A percentile compares a stretch with the other conserved stretches of the same genome.
Conservation (phyloP, 2,888 invertebrate genomes). For the Sisyra nigra region DNA sequence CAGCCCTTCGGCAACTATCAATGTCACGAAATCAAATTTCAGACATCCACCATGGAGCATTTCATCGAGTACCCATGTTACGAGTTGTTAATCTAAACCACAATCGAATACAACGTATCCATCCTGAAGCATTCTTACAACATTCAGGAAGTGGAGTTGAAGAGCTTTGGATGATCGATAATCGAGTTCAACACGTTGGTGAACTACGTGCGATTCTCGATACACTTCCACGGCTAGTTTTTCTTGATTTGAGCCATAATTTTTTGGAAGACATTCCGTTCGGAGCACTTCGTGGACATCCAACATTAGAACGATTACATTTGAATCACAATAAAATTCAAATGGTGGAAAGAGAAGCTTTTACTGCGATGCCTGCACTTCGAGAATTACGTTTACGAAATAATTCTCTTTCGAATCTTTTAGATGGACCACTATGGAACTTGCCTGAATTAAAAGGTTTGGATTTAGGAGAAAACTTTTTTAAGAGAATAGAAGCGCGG, state of each 20-base stretch:
- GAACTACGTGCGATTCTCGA: conserved; percentile 61
- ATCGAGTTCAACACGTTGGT: conserved; percentile 57
- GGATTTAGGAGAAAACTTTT: conserved; percentile 62
- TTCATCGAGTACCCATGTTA: conserved; percentile 59
- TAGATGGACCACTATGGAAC: conserved; percentile 69
- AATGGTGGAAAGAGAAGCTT: conserved; percentile 60
- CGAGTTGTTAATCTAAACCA: conserved; percentile 59
- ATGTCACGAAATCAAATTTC: conserved; percentile 57
- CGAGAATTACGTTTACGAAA: conserved; percentile 67
- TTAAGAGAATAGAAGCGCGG: conserved; percentile 51
- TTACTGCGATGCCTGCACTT: conserved; percentile 69
- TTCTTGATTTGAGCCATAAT: conserved; percentile 67
- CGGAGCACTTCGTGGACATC: conserved; percentile 63
- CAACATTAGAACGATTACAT: conserved; percentile 63
- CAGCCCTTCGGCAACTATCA: conserved; percentile 47
- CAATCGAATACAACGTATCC: conserved; percentile 59
- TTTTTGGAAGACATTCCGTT: conserved; percentile 59
- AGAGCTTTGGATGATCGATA: conserved; percentile 58
- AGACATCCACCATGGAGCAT: conserved; percentile 63
- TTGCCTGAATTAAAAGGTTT: conserved; percentile 69
- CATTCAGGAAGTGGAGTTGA: conserved; percentile 59
- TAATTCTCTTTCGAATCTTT: conserved; percentile 60
- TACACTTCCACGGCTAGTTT: conserved; percentile 57
- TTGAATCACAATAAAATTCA: conserved; percentile 63
- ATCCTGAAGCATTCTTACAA: conserved; percentile 67